Evolutionary conservation across 2,888 invertebrate species (phyloP), one percentile per base, ranked within the genome.

Genomic region (Sminthurides aquaticus): DNA sequence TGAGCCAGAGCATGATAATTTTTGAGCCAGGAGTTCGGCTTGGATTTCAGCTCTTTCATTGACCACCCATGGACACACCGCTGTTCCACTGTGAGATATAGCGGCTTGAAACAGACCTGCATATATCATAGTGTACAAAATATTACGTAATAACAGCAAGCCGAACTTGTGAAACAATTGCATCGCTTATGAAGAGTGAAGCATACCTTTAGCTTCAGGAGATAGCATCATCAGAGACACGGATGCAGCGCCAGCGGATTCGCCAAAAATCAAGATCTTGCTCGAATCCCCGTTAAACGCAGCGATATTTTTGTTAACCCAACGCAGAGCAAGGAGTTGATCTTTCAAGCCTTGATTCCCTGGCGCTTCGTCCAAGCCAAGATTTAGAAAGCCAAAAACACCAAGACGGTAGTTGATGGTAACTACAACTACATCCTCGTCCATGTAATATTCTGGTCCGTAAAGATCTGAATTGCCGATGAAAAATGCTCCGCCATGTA

Each of bases 301-400:
- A 15, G 15, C 24, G 28, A 64, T 64, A 43, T 59, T 64, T 25
- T 59, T 20, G 5, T 57, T 28, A 18, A 64, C 64, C 64, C 64
- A 64, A 54, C 59, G 49, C 20, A 64, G 27, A 1, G 64, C 64
- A 11, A 64, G 20, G 0, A 49, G 3, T 65, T 57, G 63, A 24
- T 57, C 63, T 48, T 64, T 64, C 24, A 64, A 25, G 1, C 64
- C 64, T 54, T 64, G 64, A 55, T 66, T 68, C 26, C 64, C 64
- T 26, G 64, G 64, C 1, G 64, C 64, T 1, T 52, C 28, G 27
- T 64, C 64, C 2, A 64, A 15, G 3, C 55, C 64, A 1, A 64
- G 43, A 59, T 64, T 64, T 2, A 64, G 25, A 29, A 64, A 64
- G 15, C 64, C 64, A 43, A 64, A 64, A 15, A 49, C 34, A n/a